Conservation (phyloP, 2,113 vertebrate genomes). For the Xiphias gladius region DNA sequence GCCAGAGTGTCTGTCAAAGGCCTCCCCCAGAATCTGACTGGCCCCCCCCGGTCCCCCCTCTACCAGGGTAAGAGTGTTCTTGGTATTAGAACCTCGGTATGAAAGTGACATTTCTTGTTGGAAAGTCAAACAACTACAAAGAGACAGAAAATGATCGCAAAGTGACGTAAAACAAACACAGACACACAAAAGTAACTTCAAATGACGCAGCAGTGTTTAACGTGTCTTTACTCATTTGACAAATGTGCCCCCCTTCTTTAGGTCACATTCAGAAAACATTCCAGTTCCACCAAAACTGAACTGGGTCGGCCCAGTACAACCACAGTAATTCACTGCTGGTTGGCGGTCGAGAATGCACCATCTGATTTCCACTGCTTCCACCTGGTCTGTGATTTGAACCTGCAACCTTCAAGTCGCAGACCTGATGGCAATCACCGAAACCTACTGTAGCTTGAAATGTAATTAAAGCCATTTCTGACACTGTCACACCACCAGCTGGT, state of each 20-base stretch:
- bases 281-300: neutral
- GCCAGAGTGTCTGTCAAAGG: neutral
- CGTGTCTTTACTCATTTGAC: no score
- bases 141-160: no score
- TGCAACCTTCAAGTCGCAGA: no score
- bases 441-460: neutral
- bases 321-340: neutral
- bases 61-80: neutral
- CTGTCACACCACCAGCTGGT: slow-evolving; percentile 25
- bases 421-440: neutral
- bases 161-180: no score
- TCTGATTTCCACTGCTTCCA: neutral
- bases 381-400: slow-evolving; percentile 15
- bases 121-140: no score
- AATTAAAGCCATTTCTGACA: slow-evolving; percentile 28
- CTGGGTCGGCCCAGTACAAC: neutral
- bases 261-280: no score
- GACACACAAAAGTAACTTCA: no score
- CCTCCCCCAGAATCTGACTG: neutral
- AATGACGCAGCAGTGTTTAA: no score
- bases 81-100: neutral
- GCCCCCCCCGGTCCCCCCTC: neutral
- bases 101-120: neutral
- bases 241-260: no score
- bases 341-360: no score